A percentile compares a stretch with the other conserved stretches of the same genome.
Evolutionary conservation across 2,113 vertebrate species (phyloP).

Genomic region (Arizona elegans): DNA sequence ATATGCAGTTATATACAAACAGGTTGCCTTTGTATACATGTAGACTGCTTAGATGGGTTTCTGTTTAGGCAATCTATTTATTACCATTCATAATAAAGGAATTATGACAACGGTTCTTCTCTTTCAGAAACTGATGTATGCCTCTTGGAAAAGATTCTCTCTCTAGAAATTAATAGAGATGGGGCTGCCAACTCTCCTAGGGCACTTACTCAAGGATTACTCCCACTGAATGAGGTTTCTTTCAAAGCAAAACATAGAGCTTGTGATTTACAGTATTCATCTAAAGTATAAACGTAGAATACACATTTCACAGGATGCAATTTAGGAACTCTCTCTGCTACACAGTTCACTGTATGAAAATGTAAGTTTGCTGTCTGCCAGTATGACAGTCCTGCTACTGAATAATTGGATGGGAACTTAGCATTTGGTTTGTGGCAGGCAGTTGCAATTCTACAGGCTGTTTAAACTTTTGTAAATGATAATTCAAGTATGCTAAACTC

Average conservation of each 20-base stretch:
- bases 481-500: not conserved
- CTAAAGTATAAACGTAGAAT: not conserved
- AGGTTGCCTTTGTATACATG: not conserved
- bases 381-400: not conserved
- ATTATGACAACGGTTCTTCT: not conserved
- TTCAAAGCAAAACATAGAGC: not conserved
- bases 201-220: not conserved
- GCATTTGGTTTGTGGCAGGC: not conserved
- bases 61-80: not conserved
- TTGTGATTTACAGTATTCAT: not conserved
- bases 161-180: not conserved
- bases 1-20: not conserved
- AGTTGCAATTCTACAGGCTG: not conserved
- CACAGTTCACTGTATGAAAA: not conserved
- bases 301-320: not conserved
- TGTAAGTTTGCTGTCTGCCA: not conserved
- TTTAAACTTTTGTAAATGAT: not conserved
- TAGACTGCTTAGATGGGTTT: not conserved
- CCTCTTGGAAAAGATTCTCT: not conserved
- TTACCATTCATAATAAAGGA: not conserved
- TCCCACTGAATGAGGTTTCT: not conserved
- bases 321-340: not conserved
- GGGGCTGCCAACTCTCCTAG: not conserved
- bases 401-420: not conserved
- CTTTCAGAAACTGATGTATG: not conserved